phyloP scores from a whole-genome alignment of 2,113 vertebrate species.

The Mystacornis crossleyi region DNA sequence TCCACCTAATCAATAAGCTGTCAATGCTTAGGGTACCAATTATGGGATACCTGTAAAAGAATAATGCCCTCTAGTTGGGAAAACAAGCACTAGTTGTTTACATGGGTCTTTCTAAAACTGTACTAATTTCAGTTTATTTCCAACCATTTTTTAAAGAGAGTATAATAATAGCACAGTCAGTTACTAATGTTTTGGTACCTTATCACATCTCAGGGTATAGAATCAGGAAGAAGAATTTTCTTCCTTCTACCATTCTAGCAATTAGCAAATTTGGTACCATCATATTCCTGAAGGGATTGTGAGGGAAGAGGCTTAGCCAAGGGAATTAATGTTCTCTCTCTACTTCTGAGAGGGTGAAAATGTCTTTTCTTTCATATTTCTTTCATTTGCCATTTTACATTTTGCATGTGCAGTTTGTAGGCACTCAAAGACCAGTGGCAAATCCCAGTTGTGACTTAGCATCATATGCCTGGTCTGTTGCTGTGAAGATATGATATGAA shows the following conservation, averaged over 20 bases:
- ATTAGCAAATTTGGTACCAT: not conserved
- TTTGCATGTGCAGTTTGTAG: not conserved
- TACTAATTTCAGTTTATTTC: not conserved
- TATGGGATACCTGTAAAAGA: not conserved
- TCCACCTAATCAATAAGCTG: not conserved
- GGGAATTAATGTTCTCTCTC: not conserved
- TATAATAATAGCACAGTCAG: not conserved
- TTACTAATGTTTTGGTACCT: not conserved
- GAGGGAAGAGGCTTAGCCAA: not conserved
- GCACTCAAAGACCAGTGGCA: not conserved
- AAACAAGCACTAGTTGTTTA: not conserved
- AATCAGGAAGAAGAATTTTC: not conserved
- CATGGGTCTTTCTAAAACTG: not conserved
- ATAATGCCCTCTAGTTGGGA: not conserved
- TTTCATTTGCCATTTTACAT: slow-evolving; percentile 19
- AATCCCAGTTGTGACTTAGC: not conserved
- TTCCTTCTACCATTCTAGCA: not conserved
- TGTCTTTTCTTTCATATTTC: not conserved
- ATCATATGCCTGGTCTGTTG: not conserved
- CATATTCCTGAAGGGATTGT: not conserved
- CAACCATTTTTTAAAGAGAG: not conserved
- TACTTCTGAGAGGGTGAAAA: not conserved
- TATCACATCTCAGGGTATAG: not conserved
- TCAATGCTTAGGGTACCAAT: not conserved
- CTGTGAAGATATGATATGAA: not conserved